Base-by-base conservation (phyloP, 2,113 vertebrate genomes). In the Hyperoodon ampullatus region DNA sequence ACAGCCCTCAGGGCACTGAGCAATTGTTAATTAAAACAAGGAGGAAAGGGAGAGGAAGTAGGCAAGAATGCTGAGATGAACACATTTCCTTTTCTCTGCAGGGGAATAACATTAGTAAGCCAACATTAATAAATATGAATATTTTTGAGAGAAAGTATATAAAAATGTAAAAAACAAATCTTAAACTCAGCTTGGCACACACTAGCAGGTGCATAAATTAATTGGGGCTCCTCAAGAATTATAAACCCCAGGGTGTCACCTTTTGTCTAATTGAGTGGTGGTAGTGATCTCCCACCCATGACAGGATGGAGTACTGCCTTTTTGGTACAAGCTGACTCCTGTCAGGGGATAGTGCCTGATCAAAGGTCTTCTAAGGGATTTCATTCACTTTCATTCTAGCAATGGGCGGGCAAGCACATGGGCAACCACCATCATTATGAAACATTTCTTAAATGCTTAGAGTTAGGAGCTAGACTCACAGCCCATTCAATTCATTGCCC, bases 21-120 rank as follows among this genome's bases (percentile, higher is more conserved):
- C 97, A 97, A 95, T 97, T 98, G 95, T 84, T 98, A 95, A 96
- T 98, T 98, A 97, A 97, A 99, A 98, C 95, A 94, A 97, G 94
- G 96, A 96, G 94, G 94, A 90, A 95, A 96, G 93, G 30, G 96
- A 97, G 72, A 96, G 84, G 95, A 98, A 88, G 92, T 82, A 96
- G 97, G 89, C 88, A 82, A 18, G 97, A 97, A 82, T 85, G 93
- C 50, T 93, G 86, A 97, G 96, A 93, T 70, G 97, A 98, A 94
- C 35, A 88, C 33, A 50, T 11, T 87, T 71, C 33, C 97, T 98
- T 96, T 97, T 55, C 96, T 98, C 82, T 96, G 94, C 93, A 97
- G 80, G 86, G 86, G 66, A 95, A 96, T 33, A 81, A 61, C 77
- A 66, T 97, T 86, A 66, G 95, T 94, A 97, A 97, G 96, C 97